phyloP scores from a whole-genome alignment of 1,140 invertebrate species.

The Aricia agestis region DNA sequence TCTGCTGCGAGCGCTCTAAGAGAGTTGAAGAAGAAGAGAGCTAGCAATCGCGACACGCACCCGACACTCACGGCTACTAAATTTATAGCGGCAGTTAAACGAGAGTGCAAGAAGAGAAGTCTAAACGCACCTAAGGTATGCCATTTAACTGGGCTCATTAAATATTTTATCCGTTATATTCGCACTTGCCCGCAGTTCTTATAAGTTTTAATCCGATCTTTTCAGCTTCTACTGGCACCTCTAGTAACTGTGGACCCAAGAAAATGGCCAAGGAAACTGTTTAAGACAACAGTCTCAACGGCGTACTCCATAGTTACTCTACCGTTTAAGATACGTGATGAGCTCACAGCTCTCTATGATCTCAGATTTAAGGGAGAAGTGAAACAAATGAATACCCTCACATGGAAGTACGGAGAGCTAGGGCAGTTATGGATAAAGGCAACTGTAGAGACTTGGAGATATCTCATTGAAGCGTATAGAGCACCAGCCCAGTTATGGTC shows the following conservation, averaged over 20 bases:
- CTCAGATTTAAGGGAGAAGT: conserved; percentile 49
- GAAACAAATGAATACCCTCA: conserved; percentile 46
- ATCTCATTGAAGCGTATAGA: conserved; percentile 45
- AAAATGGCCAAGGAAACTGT: conserved; percentile 57
- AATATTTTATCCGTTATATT: neutral
- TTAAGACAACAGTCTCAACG: conserved; percentile 35
- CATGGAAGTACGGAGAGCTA: conserved; percentile 62
- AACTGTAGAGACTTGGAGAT: conserved; percentile 42
- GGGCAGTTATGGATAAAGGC: conserved; percentile 51
- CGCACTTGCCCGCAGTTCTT: neutral
- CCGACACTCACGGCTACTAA: conserved; percentile 41
- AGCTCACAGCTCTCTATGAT: conserved; percentile 52
- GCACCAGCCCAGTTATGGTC: conserved; percentile 59
- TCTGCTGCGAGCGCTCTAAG: conserved; percentile 77
- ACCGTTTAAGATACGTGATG: conserved; percentile 47
- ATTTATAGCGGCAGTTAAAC: conserved; percentile 55
- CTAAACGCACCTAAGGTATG: conserved; percentile 66
- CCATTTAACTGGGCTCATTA: neutral
- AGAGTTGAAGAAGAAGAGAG: conserved; percentile 72
- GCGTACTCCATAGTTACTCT: conserved; percentile 41
- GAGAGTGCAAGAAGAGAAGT: conserved; percentile 67
- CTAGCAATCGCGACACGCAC: conserved; percentile 35
- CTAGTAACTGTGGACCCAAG: conserved; percentile 61
- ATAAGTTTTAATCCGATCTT: neutral
- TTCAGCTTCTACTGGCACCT: conserved; percentile 57